These are phyloP conservation scores for Ranitomeya imitator DNA, from an alignment of 2,113 vertebrate genomes.

Conservation along the genomic window DNA sequence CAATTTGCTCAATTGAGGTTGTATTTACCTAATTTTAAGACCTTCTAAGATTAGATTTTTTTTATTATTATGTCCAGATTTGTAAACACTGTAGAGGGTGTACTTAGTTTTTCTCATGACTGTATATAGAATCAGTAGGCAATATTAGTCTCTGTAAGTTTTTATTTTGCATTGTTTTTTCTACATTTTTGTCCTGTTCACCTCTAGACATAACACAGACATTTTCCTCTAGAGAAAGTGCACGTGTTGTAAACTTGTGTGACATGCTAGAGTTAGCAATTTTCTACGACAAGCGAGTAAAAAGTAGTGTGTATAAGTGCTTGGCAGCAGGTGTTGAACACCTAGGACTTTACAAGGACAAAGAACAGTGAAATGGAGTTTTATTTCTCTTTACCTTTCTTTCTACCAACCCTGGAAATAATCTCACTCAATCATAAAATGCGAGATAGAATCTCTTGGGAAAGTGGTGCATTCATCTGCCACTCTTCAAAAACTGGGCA, in stretches of 20 bases:
- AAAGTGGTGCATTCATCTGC: neutral
- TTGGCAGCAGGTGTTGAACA: slow-evolving; percentile 39
- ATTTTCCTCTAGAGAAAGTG: slow-evolving; percentile 4
- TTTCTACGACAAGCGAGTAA: slow-evolving; percentile 12
- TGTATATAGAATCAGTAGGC: neutral
- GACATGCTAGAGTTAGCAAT: slow-evolving; percentile 40
- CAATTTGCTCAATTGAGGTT: too few species aligned
- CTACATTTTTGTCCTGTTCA: slow-evolving; percentile 2
- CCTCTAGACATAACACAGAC: neutral
- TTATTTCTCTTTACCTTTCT: slow-evolving; percentile 41
- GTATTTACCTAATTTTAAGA: too few species aligned
- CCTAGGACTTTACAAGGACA: slow-evolving; percentile 43
- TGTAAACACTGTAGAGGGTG: too few species aligned
- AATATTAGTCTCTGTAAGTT: neutral
- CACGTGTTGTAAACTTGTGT: neutral
- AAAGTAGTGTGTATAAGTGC: slow-evolving; percentile 14
- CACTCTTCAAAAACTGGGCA: neutral
- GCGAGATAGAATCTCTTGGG: neutral
- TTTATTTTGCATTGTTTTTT: neutral
- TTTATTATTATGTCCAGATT: too few species aligned
- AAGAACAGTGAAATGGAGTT: slow-evolving; percentile 37
- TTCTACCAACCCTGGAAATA: slow-evolving; percentile 33
- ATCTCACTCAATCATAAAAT: slow-evolving; percentile 30
- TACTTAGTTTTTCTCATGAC: too few species aligned
- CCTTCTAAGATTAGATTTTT: too few species aligned